These are phyloP conservation scores for rat (Rattus norvegicus) DNA, from an alignment of 2,113 vertebrate genomes.

Conservation along the genomic window DNA sequence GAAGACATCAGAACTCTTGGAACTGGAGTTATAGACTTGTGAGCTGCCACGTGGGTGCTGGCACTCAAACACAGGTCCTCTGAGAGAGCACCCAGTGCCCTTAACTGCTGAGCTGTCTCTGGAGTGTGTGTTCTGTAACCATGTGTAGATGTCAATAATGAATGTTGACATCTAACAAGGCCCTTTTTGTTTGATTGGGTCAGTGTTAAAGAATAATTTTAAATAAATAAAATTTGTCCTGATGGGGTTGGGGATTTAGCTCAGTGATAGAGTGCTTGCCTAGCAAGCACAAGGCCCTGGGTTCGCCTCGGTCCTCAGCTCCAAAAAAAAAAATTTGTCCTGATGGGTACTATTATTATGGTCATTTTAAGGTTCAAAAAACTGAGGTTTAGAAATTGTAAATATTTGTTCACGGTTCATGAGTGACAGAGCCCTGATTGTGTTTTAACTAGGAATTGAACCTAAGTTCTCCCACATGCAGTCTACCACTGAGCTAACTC, in stretches of 20 bases:
- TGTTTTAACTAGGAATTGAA: not conserved
- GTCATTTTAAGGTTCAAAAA: constrained; percentile 46
- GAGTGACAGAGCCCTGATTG: not conserved
- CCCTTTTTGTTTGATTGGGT: not conserved
- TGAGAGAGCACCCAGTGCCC: not conserved
- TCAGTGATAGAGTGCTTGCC: no score
- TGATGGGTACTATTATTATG: not conserved
- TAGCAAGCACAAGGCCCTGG: no score
- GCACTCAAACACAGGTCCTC: not conserved
- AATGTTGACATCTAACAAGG: not conserved
- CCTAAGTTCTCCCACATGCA: not conserved
- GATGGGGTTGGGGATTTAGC: not conserved
- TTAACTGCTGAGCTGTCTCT: not conserved
- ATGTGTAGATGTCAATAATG: constrained; percentile 11
- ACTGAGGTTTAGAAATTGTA: not conserved
- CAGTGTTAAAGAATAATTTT: not conserved
- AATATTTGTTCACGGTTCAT: not conserved
- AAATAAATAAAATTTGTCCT: not conserved
- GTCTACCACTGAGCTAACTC: not conserved
- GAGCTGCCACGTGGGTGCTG: not conserved
- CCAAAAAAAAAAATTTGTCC: not conserved
- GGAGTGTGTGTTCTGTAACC: not conserved
- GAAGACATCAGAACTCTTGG: not conserved
- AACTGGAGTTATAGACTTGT: not conserved
- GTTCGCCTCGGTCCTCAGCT: no score